Base-by-base conservation (phyloP, 2,113 vertebrate genomes). In the Ptychochromis oligacanthus region DNA sequence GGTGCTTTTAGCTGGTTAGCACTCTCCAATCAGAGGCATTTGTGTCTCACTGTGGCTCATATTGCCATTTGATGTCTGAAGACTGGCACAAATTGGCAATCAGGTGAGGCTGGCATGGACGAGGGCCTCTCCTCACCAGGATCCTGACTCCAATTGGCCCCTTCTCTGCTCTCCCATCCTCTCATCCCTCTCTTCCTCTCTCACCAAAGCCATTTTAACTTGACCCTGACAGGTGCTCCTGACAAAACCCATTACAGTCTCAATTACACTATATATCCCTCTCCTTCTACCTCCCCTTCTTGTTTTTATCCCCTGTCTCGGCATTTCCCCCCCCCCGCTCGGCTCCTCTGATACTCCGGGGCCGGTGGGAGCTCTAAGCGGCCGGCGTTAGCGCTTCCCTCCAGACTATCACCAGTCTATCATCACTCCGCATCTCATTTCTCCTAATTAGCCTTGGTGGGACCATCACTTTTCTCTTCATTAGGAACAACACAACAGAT, bases 161-260 rank as follows among this genome's bases (percentile, higher is more conserved):
- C 75, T 77, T 82, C 77, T 65, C 76, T 79, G 52, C 65, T 84
- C 74, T 79, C 38, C 80, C 36, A 43, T 82, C 62, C 83, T 87
- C 86, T 93, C 77, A 81, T 89, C 84, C 72, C 88, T 86, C 84
- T 88, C 82, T 80, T 76, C 52, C 62, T 81, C 77, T 79, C 80
- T 89, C 83, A 81, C 84, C 11, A 0, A 79, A 88, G 77, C 79
- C 55, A 55, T 94, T 93, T 92, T 89, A 90, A 89, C 89, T 84
- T 80, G 86, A 92, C 92, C 94, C 90, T 91, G 92, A 95, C 94
- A 95, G 94, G 93, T 92, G 92, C 93, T 94, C 83, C 94, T 93
- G 94, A 94, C 94, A 94, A 95, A 94, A 95, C 89, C 92, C 88
- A 95, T 95, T 95, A 96, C 88, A 85, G 54, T 92, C 90, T 93